Percentiles rank a stretch among this genome's conserved stretches.
Evolutionary conservation across 64 coral and sea anemone species (phyloP).

Genomic region (Platygyra sinensis): DNA sequence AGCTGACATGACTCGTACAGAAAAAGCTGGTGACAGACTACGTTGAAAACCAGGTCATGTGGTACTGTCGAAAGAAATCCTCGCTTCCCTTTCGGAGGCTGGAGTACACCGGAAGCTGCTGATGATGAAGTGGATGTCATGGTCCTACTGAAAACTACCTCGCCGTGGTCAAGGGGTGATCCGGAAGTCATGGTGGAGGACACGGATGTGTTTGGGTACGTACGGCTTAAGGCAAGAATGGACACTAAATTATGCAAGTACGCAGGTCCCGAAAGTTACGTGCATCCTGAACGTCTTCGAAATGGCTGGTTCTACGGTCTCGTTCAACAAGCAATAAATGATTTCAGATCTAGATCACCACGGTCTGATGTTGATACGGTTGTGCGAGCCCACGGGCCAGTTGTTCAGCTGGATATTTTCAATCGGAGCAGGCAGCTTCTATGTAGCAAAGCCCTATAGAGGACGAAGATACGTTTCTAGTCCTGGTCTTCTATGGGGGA

Average conservation of each 20-base stretch:
- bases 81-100: background rate
- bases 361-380: background rate
- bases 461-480: background rate
- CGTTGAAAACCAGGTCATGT: conserved; percentile 19
- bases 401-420: conserved; percentile 48
- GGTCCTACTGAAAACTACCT: conserved; percentile 13
- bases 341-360: no score
- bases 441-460: conserved; percentile 43
- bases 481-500: conserved; percentile 44
- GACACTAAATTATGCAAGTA: conserved; percentile 10
- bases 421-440: background rate
- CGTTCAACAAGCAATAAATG: background rate
- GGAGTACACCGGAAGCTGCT: conserved; percentile 58
- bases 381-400: conserved; percentile 47
- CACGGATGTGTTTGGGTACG: conserved; percentile 14
- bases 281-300: conserved; percentile 17
- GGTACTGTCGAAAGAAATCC: background rate
- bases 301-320: conserved; percentile 49
- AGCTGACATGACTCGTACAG: no score
- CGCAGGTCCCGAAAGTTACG: background rate
- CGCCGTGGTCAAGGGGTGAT: background rate
- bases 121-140: conserved; percentile 64
- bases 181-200: background rate
- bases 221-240: background rate
- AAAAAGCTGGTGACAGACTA: conserved; percentile 13